These are phyloP conservation scores for Drosophila lini DNA, from an alignment of 1,140 invertebrate genomes.

Conservation along the genomic window DNA sequence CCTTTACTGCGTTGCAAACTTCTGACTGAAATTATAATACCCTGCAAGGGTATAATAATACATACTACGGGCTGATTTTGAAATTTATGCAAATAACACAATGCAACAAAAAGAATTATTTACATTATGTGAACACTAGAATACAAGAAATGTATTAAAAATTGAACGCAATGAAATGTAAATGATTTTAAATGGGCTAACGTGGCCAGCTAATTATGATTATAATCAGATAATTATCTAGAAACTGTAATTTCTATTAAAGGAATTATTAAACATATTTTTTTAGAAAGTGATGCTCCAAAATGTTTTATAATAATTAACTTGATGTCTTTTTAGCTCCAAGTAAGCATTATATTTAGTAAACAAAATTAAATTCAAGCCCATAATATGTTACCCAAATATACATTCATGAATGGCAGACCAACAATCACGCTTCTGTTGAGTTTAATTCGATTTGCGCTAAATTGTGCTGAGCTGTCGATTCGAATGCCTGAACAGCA, in stretches of 20 bases:
- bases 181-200: constrained; percentile 5
- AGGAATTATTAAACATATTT: background rate
- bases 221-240: no score
- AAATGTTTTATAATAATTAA: background rate
- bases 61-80: constrained; percentile 21
- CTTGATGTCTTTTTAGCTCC: no score
- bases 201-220: background rate
- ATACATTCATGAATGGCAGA: background rate
- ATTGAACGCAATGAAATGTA: background rate
- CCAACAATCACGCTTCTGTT: background rate
- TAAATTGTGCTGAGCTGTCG: background rate
- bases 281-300: background rate
- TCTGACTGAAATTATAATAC: no score
- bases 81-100: constrained; percentile 18
- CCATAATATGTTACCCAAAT: background rate
- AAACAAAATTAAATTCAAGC: background rate
- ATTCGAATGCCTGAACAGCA: constrained; percentile 18
- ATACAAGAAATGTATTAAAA: constrained; percentile 7
- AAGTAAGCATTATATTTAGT: background rate
- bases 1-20: no score
- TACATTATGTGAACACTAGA: constrained; percentile 16
- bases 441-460: background rate
- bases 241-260: no score
- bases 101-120: constrained; percentile 25
- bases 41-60: no score